Evolutionary conservation across 2,113 vertebrate genomes (phyloP).

Genomic region (Rhadina sibilatrix): DNA sequence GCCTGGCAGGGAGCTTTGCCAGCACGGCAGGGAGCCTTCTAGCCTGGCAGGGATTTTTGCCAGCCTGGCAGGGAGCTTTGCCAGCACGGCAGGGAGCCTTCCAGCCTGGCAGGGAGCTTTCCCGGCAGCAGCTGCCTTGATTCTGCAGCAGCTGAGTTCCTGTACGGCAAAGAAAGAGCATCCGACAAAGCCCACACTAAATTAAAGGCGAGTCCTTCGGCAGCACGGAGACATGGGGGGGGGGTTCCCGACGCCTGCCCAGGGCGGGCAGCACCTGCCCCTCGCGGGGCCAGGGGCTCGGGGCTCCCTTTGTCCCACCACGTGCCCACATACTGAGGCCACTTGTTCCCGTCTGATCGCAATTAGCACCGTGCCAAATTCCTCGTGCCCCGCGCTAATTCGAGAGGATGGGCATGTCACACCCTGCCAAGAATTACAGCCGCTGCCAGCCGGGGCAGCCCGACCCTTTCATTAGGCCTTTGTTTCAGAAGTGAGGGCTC

Average conservation of each 20-base stretch:
- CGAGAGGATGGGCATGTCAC: constrained; percentile 68
- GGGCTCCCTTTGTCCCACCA: constrained; percentile 58
- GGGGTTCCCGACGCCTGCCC: background rate
- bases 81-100: background rate
- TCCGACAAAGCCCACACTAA: background rate
- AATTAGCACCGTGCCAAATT: constrained; percentile 77
- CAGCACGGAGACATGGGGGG: background rate
- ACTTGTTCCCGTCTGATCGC: constrained; percentile 65
- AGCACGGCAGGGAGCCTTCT: background rate
- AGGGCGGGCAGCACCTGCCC: constrained; percentile 23
- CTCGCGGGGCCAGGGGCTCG: background rate
- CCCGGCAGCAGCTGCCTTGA: background rate
- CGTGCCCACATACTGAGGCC: constrained; percentile 68
- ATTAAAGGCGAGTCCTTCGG: rapidly evolving
- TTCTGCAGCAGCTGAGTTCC: background rate
- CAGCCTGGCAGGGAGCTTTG: background rate
- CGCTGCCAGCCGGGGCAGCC: background rate
- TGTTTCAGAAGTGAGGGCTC: constrained; percentile 55
- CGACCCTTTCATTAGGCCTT: constrained; percentile 49
- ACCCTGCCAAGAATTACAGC: constrained; percentile 68
- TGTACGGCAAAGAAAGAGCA: background rate
- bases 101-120: background rate
- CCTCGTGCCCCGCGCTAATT: constrained; percentile 64
- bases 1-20: background rate
- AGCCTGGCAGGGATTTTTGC: rapidly evolving